A percentile compares a stretch with the other conserved stretches of the same genome.
These are phyloP conservation scores for Chrysolina americana DNA, from an alignment of 2,888 invertebrate species.

Conservation along the genomic window DNA sequence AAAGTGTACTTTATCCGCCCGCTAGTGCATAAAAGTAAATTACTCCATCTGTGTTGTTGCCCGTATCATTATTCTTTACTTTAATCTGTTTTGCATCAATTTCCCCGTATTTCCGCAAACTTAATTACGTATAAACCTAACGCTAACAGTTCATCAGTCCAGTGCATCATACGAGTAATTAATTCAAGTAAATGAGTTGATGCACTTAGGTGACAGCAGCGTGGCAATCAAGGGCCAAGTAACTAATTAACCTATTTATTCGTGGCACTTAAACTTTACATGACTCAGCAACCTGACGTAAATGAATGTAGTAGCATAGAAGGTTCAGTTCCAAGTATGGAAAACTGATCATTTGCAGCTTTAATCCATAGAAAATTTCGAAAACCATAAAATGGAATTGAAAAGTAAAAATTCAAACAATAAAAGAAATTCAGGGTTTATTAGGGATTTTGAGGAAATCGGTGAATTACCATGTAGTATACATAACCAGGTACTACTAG, in stretches of 20 bases:
- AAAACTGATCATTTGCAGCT: too few relatives aligned
- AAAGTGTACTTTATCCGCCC: too few relatives aligned
- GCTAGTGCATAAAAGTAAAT: too few relatives aligned
- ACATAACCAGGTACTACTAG: too few relatives aligned
- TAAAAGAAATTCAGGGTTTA: too few relatives aligned
- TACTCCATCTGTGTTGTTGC: not conserved
- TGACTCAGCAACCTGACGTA: not conserved
- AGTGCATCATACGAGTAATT: not conserved
- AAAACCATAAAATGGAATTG: too few relatives aligned
- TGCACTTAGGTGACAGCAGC: conserved; percentile 28
- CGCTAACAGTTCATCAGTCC: not conserved
- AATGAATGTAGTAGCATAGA: not conserved
- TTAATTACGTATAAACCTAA: not conserved
- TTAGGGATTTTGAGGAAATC: too few relatives aligned
- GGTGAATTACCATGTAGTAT: too few relatives aligned
- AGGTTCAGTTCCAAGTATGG: not conserved
- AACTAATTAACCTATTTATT: conserved; percentile 25
- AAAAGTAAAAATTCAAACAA: too few relatives aligned
- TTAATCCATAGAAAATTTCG: too few relatives aligned
- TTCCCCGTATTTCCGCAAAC: not conserved
- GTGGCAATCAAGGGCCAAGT: conserved; percentile 20
- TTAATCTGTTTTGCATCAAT: not conserved
- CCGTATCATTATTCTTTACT: not conserved
- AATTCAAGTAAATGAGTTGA: conserved; percentile 11
- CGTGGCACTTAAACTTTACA: conserved; percentile 26